phyloP scores from a whole-genome alignment of 2,113 vertebrate species.

The Chloebia gouldiae region DNA sequence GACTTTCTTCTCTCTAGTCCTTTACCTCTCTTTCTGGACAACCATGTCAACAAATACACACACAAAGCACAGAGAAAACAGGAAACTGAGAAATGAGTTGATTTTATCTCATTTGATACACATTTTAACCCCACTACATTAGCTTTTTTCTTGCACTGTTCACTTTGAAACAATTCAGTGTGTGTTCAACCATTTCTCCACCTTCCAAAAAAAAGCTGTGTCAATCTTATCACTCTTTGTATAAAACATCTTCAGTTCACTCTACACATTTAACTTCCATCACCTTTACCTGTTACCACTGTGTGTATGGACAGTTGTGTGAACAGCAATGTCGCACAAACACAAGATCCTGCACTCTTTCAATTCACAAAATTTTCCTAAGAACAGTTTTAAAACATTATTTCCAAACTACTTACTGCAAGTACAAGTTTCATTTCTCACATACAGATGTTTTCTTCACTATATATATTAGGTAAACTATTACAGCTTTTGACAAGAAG shows the following conservation, averaged over 20 bases:
- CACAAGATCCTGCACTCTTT: not conserved
- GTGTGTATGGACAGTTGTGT: not conserved
- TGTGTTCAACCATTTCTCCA: not conserved
- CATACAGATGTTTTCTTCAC: not conserved
- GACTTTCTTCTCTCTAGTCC: not conserved
- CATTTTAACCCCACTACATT: not conserved
- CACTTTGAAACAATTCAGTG: not conserved
- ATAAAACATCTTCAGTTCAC: not conserved
- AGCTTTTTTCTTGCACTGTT: not conserved
- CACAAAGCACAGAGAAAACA: not conserved
- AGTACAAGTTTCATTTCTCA: not conserved
- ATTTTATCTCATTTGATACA: not conserved
- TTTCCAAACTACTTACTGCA: not conserved
- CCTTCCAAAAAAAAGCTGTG: not conserved
- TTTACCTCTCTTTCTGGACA: not conserved
- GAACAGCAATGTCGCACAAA: not conserved
- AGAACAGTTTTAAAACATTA: not conserved
- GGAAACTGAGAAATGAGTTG: not conserved
- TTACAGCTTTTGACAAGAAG: not conserved
- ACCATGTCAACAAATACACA: not conserved
- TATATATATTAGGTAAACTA: not conserved
- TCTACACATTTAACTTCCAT: not conserved
- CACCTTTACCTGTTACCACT: not conserved
- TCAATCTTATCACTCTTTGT: not conserved
- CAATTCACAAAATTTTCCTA: not conserved